Evolutionary conservation across 2,113 vertebrate genomes (phyloP).

Genomic region (Entelurus aequoreus): DNA sequence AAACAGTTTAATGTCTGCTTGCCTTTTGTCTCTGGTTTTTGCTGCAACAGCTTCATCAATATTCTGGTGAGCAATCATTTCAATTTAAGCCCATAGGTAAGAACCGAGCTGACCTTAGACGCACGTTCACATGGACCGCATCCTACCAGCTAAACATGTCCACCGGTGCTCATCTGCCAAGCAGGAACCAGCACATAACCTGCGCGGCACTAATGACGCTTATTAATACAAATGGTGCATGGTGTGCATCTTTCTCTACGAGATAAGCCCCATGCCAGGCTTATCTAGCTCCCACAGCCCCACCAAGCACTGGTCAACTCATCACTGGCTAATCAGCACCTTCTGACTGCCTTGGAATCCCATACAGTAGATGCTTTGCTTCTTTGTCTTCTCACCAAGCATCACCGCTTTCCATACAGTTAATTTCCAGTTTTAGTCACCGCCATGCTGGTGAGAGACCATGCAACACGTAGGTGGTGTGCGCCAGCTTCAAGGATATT

Average conservation of each 20-base stretch:
- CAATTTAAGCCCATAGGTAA: constrained; percentile 92
- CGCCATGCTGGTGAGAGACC: constrained; percentile 4
- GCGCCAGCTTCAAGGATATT: background rate
- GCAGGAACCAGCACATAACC: constrained; percentile 89
- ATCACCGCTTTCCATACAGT: no score
- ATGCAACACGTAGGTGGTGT: constrained; percentile 32
- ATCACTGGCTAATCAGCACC: constrained; percentile 73
- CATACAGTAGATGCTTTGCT: constrained; percentile 32
- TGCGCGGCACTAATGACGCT: constrained; percentile 67
- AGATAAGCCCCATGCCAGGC: constrained; percentile 68
- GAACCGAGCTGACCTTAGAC: constrained; percentile 87
- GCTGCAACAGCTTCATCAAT: constrained; percentile 82
- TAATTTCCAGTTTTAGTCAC: constrained; percentile 4
- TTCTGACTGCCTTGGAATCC: constrained; percentile 59
- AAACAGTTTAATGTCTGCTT: constrained; percentile 15
- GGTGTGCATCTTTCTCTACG: constrained; percentile 69
- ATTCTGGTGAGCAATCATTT: constrained; percentile 90
- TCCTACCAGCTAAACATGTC: constrained; percentile 93
- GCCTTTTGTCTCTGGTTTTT: constrained; percentile 49
- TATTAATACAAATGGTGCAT: constrained; percentile 38
- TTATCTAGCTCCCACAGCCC: constrained; percentile 68
- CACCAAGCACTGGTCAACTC: constrained; percentile 67
- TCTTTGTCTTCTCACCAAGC: constrained; percentile 16
- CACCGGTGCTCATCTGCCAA: constrained; percentile 78
- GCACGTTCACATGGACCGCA: constrained; percentile 82